Conservation (phyloP, 2,888 invertebrate genomes). For the Pristionchus mayeri region DNA sequence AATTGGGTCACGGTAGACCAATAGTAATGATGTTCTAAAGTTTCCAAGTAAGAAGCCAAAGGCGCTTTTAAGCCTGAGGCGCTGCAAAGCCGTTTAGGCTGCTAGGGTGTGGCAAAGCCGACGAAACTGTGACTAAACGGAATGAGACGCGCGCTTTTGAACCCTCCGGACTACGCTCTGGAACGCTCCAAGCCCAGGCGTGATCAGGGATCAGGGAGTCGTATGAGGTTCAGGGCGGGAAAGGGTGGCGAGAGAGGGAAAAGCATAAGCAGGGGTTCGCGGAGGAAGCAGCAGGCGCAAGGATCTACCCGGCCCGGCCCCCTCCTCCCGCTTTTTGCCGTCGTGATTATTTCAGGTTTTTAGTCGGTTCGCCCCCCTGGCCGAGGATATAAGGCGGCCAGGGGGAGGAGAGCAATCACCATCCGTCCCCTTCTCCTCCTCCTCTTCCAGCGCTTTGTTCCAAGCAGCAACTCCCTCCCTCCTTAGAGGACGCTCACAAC, state of each 20-base stretch:
- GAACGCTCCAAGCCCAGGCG: too few relatives aligned
- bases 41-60: not conserved
- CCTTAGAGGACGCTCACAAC: not conserved
- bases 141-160: too few relatives aligned
- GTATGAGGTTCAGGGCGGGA: not conserved
- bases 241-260: not conserved
- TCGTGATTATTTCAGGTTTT: conserved; percentile 49
- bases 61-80: not conserved
- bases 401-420: conserved; percentile 28
- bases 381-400: conserved; percentile 35
- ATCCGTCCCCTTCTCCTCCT: not conserved
- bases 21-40: too few relatives aligned
- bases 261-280: too few relatives aligned
- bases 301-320: not conserved
- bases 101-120: too few relatives aligned
- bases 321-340: conserved; percentile 19
- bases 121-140: not conserved
- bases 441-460: not conserved
- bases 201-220: not conserved
- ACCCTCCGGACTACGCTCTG: too few relatives aligned
- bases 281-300: conserved; percentile 5
- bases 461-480: not conserved
- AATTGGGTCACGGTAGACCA: too few relatives aligned
- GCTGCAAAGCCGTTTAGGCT: too few relatives aligned
- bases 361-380: conserved; percentile 11